Base-by-base conservation (phyloP, 1,140 invertebrate species). In the Drosophila equinoxialis region DNA sequence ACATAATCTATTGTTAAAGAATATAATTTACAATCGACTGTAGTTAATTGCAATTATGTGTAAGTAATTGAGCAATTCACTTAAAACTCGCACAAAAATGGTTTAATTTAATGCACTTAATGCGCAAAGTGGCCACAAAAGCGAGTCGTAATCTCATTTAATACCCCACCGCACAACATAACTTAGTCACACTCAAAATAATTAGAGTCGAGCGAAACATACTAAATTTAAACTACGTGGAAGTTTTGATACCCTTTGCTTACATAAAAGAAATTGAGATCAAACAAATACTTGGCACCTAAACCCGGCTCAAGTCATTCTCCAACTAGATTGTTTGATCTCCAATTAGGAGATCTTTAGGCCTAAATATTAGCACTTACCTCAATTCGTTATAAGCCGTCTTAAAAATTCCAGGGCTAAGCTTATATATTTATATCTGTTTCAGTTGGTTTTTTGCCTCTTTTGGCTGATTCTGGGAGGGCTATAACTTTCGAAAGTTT, bases 401-500 rank as follows among this genome's bases (percentile, higher is more conserved):
- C 10, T 51, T 20, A 8, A 51, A 7, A 51, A 23, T 23, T 4
- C 17, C 17, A 11, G 45, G 45, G 45, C 45, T 17, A 11, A 23
- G 1, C 10, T 23, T 20, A 23, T 68, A 6, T 20, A 17, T 17
- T n/a, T n/a, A 48, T 48, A 48, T 68, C 41, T 63, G 62, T 68
- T 84, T 64, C 64, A 71, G 67, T 81, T 87, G 70, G 30, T 42
- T 51, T 77, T 30, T 6, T 30, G 30, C 30, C 30, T 30, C 65
- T 51, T 42, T 23, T 41, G 17, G 60, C 68, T 64, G 37, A 60
- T 20, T 14, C 13, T 4, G 54, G 23, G 45, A 30, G 61, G 57
- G 63, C 39, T 65, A 13, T 69, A 57, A 68, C 71, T 65, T 62
- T 66, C 79, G 77, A 81, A 84, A 84, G 81, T 81, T 39, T 10